A percentile compares a stretch with the other conserved stretches of the same genome.
phyloP scores from a whole-genome alignment of 2,888 invertebrate species.

The Nomada ruficornis region DNA sequence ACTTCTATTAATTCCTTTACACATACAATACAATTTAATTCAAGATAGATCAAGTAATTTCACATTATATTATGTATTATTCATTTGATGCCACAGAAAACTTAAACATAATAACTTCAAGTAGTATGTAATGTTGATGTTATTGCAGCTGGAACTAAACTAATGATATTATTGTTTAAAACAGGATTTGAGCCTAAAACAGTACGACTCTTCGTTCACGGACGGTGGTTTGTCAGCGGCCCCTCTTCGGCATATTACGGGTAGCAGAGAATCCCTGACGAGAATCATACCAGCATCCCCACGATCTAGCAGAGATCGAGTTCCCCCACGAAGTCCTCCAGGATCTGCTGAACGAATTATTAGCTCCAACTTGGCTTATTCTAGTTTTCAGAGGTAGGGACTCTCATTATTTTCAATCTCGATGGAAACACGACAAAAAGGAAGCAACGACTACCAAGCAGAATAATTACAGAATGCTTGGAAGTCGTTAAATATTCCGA shows the following conservation, averaged over 20 bases:
- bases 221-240: conserved; percentile 78
- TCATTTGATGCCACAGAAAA: background rate
- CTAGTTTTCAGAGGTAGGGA: conserved; percentile 81
- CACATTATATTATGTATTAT: background rate
- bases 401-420: conserved; percentile 12
- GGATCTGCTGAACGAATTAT: conserved; percentile 81
- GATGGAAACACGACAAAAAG: background rate
- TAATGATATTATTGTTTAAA: conserved; percentile 20
- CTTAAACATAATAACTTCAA: background rate
- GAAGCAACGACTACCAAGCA: background rate
- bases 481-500: background rate
- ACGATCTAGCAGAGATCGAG: conserved; percentile 78
- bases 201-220: conserved; percentile 81
- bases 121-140: background rate
- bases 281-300: conserved; percentile 81
- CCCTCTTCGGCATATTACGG: conserved; percentile 80
- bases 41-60: background rate
- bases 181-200: conserved; percentile 83
- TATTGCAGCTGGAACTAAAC: background rate
- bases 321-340: conserved; percentile 80
- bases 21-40: too few species aligned
- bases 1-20: too few species aligned
- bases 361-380: conserved; percentile 80
- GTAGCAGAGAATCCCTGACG: conserved; percentile 82
- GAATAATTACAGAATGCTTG: background rate